Conservation (phyloP, 1,140 invertebrate genomes). For the Sitophilus oryzae region DNA sequence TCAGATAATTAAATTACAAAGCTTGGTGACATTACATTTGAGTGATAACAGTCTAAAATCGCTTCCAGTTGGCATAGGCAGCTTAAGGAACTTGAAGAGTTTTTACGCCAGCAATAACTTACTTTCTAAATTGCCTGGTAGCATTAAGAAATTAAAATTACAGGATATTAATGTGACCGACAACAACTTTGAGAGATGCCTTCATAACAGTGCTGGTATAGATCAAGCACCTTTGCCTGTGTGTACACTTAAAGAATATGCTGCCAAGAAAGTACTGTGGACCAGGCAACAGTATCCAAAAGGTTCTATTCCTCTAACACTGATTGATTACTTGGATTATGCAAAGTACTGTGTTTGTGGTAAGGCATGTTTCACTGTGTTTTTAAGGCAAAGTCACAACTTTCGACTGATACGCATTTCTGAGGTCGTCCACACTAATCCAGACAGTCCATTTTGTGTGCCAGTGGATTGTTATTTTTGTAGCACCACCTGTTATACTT, state of each 20-base stretch:
- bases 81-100: constrained; percentile 32
- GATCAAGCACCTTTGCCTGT: constrained; percentile 27
- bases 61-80: constrained; percentile 46
- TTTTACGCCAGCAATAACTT: constrained; percentile 49
- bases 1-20: constrained; percentile 54
- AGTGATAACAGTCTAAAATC: constrained; percentile 50
- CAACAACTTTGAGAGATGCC: constrained; percentile 41
- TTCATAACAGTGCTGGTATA: constrained; percentile 19
- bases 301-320: constrained; percentile 53
- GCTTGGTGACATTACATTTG: constrained; percentile 51
- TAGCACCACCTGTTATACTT: constrained; percentile 49
- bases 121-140: constrained; percentile 53
- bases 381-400: constrained; percentile 41
- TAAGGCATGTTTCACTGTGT: constrained; percentile 50
- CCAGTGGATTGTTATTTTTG: constrained; percentile 57
- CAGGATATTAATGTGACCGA: constrained; percentile 51
- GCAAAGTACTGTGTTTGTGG: constrained; percentile 58
- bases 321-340: constrained; percentile 55
- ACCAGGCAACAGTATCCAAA: constrained; percentile 49
- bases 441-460: constrained; percentile 40
- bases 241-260: constrained; percentile 32
- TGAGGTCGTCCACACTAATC: constrained; percentile 43
- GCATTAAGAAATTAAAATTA: constrained; percentile 50
- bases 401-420: constrained; percentile 45
- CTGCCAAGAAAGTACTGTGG: constrained; percentile 33